These are phyloP conservation scores for Anseranas semipalmata DNA, from an alignment of 2,113 vertebrate species.

Conservation along the genomic window DNA sequence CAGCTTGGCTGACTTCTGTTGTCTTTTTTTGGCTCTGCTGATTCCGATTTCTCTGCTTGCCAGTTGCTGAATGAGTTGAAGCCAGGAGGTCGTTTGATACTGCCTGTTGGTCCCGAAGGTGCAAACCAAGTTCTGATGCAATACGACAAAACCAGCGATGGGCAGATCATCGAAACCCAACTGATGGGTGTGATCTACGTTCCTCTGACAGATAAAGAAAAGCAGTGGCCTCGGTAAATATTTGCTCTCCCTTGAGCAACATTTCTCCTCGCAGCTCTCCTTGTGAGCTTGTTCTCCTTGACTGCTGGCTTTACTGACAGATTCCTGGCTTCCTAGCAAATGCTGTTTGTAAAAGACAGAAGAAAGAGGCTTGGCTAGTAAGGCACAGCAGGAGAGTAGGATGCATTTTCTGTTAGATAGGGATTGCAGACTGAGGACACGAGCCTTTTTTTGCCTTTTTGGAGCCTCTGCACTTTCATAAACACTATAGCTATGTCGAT, in stretches of 20 bases:
- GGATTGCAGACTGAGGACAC: neutral
- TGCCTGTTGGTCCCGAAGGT: conserved; percentile 87
- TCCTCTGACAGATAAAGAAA: conserved; percentile 88
- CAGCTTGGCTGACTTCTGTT: rapidly evolving
- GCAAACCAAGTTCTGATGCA: conserved; percentile 88
- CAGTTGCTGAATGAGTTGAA: conserved; percentile 90
- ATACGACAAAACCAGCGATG: conserved; percentile 86
- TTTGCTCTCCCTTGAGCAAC: neutral
- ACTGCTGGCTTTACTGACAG: neutral
- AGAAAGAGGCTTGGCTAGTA: neutral
- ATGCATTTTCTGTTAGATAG: neutral
- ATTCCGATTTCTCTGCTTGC: neutral
- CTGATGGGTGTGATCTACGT: conserved; percentile 92
- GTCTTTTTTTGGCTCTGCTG: neutral
- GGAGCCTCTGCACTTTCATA: neutral
- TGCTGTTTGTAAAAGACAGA: neutral
- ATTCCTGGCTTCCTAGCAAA: neutral
- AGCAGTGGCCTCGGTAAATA: conserved; percentile 87
- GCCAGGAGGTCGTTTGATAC: conserved; percentile 85
- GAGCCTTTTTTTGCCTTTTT: neutral
- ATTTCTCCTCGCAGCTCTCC: neutral
- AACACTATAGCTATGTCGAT: rapidly evolving
- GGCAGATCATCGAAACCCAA: conserved; percentile 81
- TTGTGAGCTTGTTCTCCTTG: neutral
- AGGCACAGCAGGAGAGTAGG: neutral